phyloP scores from a whole-genome alignment of 1,140 invertebrate species.

The Drepana arcuata region DNA sequence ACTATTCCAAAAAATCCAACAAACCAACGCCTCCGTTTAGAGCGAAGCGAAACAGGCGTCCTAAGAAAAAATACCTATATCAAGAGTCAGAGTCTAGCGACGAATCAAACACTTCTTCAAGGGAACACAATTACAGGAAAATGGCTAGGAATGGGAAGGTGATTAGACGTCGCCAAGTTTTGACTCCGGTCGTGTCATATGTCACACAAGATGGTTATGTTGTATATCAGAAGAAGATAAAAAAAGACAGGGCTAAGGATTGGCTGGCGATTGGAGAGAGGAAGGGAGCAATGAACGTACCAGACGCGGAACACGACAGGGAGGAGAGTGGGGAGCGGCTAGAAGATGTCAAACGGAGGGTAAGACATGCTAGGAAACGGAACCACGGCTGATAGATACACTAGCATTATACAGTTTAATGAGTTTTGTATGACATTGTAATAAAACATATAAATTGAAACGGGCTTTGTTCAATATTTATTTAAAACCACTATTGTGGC shows the following conservation, averaged over 20 bases:
- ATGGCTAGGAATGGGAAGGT: background rate
- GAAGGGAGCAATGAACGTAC: background rate
- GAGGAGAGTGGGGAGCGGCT: slow-evolving; percentile 3
- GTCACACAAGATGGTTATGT: slow-evolving; percentile 46
- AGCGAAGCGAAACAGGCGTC: too few species aligned
- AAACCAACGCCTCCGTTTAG: too few species aligned
- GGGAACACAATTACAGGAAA: slow-evolving; percentile 8
- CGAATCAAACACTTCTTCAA: slow-evolving; percentile 9
- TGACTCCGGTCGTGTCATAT: slow-evolving; percentile 33
- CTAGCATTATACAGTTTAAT: too few species aligned
- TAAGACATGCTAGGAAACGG: background rate
- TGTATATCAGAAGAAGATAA: slow-evolving; percentile 52
- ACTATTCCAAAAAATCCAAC: slow-evolving; percentile 23
- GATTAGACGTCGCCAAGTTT: too few species aligned
- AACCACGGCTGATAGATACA: background rate
- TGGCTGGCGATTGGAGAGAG: slow-evolving; percentile 32
- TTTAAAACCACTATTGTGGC: too few species aligned
- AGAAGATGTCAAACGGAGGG: background rate
- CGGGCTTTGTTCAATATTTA: too few species aligned
- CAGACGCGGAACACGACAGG: slow-evolving; percentile 6
- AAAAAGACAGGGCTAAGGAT: slow-evolving; percentile 38
- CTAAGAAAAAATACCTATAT: too few species aligned
- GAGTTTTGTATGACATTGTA: too few species aligned
- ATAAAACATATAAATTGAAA: too few species aligned
- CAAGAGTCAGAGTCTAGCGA: slow-evolving; percentile 6